These are phyloP conservation scores for Chiloscyllium plagiosum DNA, from an alignment of 2,113 vertebrate species.

Conservation along the genomic window DNA sequence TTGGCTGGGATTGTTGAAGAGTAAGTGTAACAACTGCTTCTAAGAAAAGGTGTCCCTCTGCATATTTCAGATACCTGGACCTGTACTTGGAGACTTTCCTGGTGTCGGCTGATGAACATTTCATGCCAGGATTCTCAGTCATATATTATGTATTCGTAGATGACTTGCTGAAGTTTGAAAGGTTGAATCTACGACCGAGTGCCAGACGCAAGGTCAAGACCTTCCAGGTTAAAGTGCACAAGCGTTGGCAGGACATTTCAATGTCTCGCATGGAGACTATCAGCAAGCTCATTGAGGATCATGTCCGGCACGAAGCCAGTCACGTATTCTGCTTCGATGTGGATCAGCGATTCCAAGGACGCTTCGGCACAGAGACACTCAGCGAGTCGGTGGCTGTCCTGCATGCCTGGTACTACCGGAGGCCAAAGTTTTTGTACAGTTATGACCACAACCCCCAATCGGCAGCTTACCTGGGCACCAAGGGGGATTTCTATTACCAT, in stretches of 20 bases:
- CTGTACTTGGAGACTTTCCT: slow-evolving; percentile 56
- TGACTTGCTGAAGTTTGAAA: slow-evolving; percentile 47
- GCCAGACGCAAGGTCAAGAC: slow-evolving; percentile 45
- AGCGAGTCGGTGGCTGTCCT: slow-evolving; percentile 61
- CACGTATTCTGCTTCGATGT: slow-evolving; percentile 65
- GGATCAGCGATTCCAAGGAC: slow-evolving; percentile 56
- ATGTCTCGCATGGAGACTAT: slow-evolving; percentile 65
- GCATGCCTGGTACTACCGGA: slow-evolving; percentile 59
- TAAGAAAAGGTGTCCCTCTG: neutral
- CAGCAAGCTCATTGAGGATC: slow-evolving; percentile 46
- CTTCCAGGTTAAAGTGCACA: slow-evolving; percentile 45
- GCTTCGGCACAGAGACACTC: slow-evolving; percentile 62
- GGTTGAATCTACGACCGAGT: slow-evolving; percentile 42
- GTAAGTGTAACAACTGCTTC: neutral
- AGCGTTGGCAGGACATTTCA: slow-evolving; percentile 66
- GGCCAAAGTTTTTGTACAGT: slow-evolving; percentile 46
- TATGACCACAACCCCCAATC: slow-evolving; percentile 59
- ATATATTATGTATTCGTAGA: slow-evolving; percentile 66
- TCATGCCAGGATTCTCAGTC: slow-evolving; percentile 61
- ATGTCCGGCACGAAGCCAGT: slow-evolving; percentile 48
- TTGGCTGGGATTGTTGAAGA: no score
- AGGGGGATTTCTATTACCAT: slow-evolving; percentile 66
- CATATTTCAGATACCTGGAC: slow-evolving; percentile 53
- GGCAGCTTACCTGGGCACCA: slow-evolving; percentile 47
- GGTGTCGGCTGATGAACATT: slow-evolving; percentile 56